Evolutionary conservation across 2,113 vertebrate species (phyloP).

Genomic region (Mohoua ochrocephala): DNA sequence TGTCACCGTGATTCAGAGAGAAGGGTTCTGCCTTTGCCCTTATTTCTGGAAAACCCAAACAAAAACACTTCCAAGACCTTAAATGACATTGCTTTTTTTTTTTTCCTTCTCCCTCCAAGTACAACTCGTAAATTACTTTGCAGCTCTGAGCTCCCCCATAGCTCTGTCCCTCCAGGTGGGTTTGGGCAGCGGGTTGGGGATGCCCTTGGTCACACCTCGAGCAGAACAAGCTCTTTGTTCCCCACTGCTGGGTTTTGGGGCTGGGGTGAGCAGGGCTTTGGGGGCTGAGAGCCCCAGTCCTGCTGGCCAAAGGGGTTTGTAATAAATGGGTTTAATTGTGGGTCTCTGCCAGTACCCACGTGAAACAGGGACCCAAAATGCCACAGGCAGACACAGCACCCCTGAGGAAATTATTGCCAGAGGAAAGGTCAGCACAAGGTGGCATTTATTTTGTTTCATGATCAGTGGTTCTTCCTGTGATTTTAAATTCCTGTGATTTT

Average conservation of each 20-base stretch:
- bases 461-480: not conserved
- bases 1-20: fast-evolving
- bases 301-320: not conserved
- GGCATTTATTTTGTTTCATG: not conserved
- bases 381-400: not conserved
- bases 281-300: not conserved
- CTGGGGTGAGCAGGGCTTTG: not conserved
- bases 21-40: not conserved
- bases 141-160: not conserved
- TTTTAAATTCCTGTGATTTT: not conserved
- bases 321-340: not conserved
- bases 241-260: not conserved
- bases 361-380: not conserved
- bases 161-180: not conserved
- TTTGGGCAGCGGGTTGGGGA: not conserved
- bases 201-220: fast-evolving
- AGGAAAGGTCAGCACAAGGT: not conserved
- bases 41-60: not conserved
- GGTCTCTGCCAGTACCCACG: not conserved
- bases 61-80: not conserved
- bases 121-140: fast-evolving
- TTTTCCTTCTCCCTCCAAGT: fast-evolving
- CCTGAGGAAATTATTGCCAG: not conserved
- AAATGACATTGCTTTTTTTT: not conserved
- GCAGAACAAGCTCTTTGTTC: not conserved